These are phyloP conservation scores for Zaprionus nigranus DNA, from an alignment of 1,140 invertebrate species.

Conservation along the genomic window DNA sequence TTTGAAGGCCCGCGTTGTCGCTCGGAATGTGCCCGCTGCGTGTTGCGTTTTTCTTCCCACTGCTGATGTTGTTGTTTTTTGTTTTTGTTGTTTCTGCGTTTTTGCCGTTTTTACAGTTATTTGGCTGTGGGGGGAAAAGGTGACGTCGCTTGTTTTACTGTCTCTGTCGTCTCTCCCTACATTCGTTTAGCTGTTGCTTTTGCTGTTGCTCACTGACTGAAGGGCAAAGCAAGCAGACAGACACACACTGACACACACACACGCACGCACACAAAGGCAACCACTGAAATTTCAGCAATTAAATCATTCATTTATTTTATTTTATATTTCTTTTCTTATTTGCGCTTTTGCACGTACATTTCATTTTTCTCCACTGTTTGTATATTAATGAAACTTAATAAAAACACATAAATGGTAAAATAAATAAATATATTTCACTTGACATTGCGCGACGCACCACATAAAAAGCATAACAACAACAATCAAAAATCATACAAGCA, in stretches of 20 bases:
- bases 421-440: slow-evolving; percentile 18
- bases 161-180: slow-evolving; percentile 27
- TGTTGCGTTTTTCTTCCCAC: slow-evolving; percentile 20
- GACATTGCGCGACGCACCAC: slow-evolving; percentile 17
- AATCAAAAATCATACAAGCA: slow-evolving; percentile 30
- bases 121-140: slow-evolving; percentile 22
- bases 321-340: slow-evolving; percentile 9
- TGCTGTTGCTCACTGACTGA: slow-evolving; percentile 49
- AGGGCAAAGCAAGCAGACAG: slow-evolving; percentile 43
- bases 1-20: slow-evolving; percentile 35
- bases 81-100: slow-evolving; percentile 9
- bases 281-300: slow-evolving; percentile 52
- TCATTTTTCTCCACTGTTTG: slow-evolving; percentile 22
- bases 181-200: slow-evolving; percentile 43
- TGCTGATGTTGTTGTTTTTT: slow-evolving; percentile 1
- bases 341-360: slow-evolving; percentile 33
- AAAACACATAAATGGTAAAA: slow-evolving; percentile 24
- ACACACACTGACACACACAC: not conserved
- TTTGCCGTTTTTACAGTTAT: slow-evolving; percentile 26
- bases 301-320: slow-evolving; percentile 38
- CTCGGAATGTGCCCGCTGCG: slow-evolving; percentile 50
- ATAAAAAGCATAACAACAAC: slow-evolving; percentile 26
- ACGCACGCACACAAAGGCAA: slow-evolving; percentile 5
- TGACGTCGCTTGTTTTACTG: slow-evolving; percentile 38
- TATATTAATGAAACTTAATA: slow-evolving; percentile 33